Base-by-base conservation (phyloP, 2,888 invertebrate species). In the Meghimatium bilineatum region DNA sequence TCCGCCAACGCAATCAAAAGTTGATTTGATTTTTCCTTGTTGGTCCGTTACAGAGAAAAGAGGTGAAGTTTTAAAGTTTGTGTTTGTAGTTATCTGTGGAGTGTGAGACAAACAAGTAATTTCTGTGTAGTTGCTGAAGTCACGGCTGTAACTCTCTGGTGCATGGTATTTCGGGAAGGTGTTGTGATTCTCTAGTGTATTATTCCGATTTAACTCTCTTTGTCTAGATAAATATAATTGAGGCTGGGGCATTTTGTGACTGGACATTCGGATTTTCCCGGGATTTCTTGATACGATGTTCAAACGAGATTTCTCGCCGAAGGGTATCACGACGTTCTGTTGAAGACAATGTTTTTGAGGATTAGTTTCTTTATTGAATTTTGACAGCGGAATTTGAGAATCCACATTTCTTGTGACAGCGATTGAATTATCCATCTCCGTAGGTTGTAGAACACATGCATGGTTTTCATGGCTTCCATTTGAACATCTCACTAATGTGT, bases 271-370 rank as follows among this genome's bases (percentile, higher is more conserved):
- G 1, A 60, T 60, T 14, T 77, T 77, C 10, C 60, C 63, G 1
- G 76, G 76, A 20, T 60, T 77, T n/a, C 60, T 77, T 5, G 60
- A 36, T 5, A 77, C 26, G 17, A 77, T 63, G n/a, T 77, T 77
- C 36, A 77, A 38, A 17, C 36, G 34, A n/a, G 76, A 77, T 32
- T 49, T 77, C 10, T 77, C 76, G 34, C 60, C 12, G 23, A 77
- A 49, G 26, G 76, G 36, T 38, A 77, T 60, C 5, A 77, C 29
- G 12, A 77, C 14, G 26, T 77, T 77, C 32, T 52, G 49, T 34
- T 52, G 52, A 32, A 1, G 32, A 20, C 29, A 8, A 52, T 34
- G 20, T 12, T 52, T 32, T 3, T 29, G 74, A 0, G 34, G 32
- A 32, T 20, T 10, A 5, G 32, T 29, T 5, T 20, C 6, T 5